Evolutionary conservation across 2,113 vertebrate species (phyloP).

Genomic region (Myxocyprinus asiaticus): DNA sequence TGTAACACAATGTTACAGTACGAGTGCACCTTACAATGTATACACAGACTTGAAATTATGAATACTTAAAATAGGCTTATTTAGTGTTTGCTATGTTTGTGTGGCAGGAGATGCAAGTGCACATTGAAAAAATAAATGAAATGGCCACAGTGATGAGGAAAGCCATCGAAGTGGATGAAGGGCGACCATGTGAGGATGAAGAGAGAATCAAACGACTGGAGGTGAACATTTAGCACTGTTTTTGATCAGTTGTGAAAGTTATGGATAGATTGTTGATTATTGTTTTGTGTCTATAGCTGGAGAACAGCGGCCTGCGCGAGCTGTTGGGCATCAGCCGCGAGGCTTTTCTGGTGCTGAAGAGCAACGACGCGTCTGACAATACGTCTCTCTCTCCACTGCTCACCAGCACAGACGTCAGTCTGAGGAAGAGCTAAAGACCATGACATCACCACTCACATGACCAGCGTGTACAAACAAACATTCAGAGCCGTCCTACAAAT

Average conservation of each 20-base stretch:
- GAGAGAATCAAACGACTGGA: conserved; percentile 91
- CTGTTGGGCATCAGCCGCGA: conserved; percentile 94
- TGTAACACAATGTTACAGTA: not conserved
- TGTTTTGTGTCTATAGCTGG: conserved; percentile 66
- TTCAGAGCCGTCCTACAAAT: not conserved
- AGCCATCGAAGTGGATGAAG: conserved; percentile 94
- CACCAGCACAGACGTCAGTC: conserved; percentile 84
- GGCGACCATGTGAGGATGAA: conserved; percentile 85
- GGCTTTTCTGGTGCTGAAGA: conserved; percentile 88
- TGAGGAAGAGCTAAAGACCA: conserved; percentile 86
- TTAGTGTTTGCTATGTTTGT: not conserved
- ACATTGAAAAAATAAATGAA: conserved; percentile 95
- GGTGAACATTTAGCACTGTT: conserved; percentile 66
- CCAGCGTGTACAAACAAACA: too few species aligned
- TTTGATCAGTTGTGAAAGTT: not conserved
- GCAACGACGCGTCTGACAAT: conserved; percentile 85
- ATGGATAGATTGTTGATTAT: not conserved
- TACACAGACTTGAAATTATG: too few species aligned
- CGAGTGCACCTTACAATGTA: too few species aligned
- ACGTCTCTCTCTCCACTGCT: conserved; percentile 85
- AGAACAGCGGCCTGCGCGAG: conserved; percentile 92
- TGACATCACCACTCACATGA: not conserved
- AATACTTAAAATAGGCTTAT: too few species aligned
- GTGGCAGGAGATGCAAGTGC: conserved; percentile 87
- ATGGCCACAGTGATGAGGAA: conserved; percentile 98